Conservation (phyloP, 2,888 invertebrate genomes). For the Gymnoscelis rufifasciata region DNA sequence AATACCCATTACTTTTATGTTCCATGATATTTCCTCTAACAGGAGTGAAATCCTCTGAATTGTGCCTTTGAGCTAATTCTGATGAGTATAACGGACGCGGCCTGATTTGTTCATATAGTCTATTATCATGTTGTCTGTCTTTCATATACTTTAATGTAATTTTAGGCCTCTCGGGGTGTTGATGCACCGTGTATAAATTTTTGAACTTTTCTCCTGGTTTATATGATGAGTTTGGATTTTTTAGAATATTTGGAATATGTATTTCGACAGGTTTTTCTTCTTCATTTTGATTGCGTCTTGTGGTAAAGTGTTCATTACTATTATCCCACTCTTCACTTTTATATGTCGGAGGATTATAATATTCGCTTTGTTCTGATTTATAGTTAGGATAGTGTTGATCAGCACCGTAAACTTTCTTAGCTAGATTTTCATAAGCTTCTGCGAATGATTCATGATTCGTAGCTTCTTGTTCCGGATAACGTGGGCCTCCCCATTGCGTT, state of each 20-base stretch:
- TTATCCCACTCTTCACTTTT: neutral
- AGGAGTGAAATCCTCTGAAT: slow-evolving; percentile 25
- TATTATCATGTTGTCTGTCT: slow-evolving; percentile 31
- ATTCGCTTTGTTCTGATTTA: slow-evolving; percentile 37
- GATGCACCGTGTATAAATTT: slow-evolving; percentile 23
- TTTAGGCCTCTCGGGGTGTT: slow-evolving; percentile 27
- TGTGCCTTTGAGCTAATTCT: slow-evolving; percentile 7
- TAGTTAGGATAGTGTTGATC: slow-evolving; percentile 37
- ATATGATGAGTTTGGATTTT: slow-evolving; percentile 23
- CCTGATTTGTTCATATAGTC: slow-evolving; percentile 6
- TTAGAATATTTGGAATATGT: neutral
- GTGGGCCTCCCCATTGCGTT: slow-evolving; percentile 4
- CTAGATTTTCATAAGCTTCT: slow-evolving; percentile 39
- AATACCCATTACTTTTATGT: slow-evolving; percentile 12
- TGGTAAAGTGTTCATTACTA: slow-evolving; percentile 7
- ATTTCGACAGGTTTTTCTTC: neutral
- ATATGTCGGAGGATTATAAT: slow-evolving; percentile 27
- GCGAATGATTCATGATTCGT: slow-evolving; percentile 31
- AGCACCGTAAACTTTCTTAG: slow-evolving; percentile 45
- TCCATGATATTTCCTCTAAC: slow-evolving; percentile 18
- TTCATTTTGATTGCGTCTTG: slow-evolving; percentile 1
- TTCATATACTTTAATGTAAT: slow-evolving; percentile 33
- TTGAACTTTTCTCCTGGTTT: slow-evolving; percentile 29
- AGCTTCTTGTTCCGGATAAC: neutral
- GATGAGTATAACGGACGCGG: neutral